Conservation (phyloP, 1,140 invertebrate genomes). For the Aphelinus certus region DNA sequence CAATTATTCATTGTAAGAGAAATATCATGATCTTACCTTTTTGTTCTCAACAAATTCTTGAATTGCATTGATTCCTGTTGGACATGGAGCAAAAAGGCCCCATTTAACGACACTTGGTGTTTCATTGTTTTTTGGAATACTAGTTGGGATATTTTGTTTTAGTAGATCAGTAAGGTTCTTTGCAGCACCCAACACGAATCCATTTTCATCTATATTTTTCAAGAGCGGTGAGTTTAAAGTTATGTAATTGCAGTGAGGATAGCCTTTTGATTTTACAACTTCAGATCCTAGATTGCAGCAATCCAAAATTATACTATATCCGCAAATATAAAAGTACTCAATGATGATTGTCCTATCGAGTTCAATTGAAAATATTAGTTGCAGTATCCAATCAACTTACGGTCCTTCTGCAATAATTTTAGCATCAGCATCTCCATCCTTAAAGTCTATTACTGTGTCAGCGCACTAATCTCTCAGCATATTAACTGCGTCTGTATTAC, state of each 20-base stretch:
- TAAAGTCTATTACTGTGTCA: slow-evolving; percentile 84
- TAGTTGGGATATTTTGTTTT: slow-evolving; percentile 66
- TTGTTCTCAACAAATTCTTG: slow-evolving; percentile 70
- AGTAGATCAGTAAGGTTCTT: slow-evolving; percentile 70
- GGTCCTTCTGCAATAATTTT: slow-evolving; percentile 72
- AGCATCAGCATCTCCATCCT: slow-evolving; percentile 68
- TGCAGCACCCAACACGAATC: slow-evolving; percentile 72
- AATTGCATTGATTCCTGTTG: slow-evolving; percentile 70
- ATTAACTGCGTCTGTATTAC: slow-evolving; percentile 77
- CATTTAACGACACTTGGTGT: slow-evolving; percentile 76
- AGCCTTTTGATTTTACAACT: slow-evolving; percentile 69
- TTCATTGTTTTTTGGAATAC: no score
- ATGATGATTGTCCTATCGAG: slow-evolving; percentile 10
- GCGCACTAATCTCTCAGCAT: slow-evolving; percentile 77
- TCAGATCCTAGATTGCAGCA: slow-evolving; percentile 78
- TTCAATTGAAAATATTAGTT: neutral
- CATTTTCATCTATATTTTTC: slow-evolving; percentile 81
- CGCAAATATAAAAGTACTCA: slow-evolving; percentile 57
- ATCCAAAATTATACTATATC: slow-evolving; percentile 88
- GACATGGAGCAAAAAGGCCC: slow-evolving; percentile 81
- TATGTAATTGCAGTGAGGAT: slow-evolving; percentile 81
- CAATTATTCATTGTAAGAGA: slow-evolving; percentile 3
- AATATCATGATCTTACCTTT: slow-evolving; percentile 65
- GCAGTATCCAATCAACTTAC: no score
- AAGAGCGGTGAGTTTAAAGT: slow-evolving; percentile 86